A percentile compares a stretch with the other conserved stretches of the same genome.
Conservation (phyloP, 2,888 invertebrate species). For the Bellardia bayeri region DNA sequence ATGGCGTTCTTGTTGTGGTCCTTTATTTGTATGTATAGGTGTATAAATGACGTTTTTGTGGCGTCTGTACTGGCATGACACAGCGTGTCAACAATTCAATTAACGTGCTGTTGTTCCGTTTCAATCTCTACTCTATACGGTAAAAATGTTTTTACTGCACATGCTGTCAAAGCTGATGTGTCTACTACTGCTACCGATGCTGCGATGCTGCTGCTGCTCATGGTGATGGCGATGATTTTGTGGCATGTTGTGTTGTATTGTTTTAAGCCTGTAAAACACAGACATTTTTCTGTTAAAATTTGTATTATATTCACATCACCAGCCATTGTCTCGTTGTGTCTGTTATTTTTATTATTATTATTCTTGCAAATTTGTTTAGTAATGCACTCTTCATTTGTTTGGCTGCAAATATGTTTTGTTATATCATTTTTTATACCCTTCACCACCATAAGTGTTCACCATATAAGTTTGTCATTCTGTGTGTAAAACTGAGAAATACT, state of each 20-base stretch:
- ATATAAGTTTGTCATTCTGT: too few species aligned
- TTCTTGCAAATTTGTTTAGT: slow-evolving; percentile 42
- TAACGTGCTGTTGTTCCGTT: slow-evolving; percentile 80
- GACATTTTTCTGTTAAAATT: slow-evolving; percentile 11
- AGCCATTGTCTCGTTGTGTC: slow-evolving; percentile 52
- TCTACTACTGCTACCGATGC: background rate
- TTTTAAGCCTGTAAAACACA: slow-evolving; percentile 8
- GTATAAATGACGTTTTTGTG: slow-evolving; percentile 70
- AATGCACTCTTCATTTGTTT: slow-evolving; percentile 33
- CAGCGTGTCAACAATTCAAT: slow-evolving; percentile 82
- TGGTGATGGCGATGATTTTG: slow-evolving; percentile 78
- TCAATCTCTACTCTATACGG: slow-evolving; percentile 49
- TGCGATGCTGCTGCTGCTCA: slow-evolving; percentile 10
- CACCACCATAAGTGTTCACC: too few species aligned
- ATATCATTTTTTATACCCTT: background rate
- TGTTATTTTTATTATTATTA: slow-evolving; percentile 22
- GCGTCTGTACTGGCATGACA: slow-evolving; percentile 72
- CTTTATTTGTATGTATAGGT: slow-evolving; percentile 19
- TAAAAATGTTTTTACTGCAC: slow-evolving; percentile 19
- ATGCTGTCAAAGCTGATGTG: slow-evolving; percentile 22
- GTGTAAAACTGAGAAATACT: too few species aligned
- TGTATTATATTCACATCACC: slow-evolving; percentile 49
- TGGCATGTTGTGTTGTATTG: slow-evolving; percentile 75
- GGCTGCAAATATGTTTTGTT: background rate
- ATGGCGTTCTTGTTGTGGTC: slow-evolving; percentile 24